Conservation (phyloP, 1,140 invertebrate genomes). For the Lithobius niger region DNA sequence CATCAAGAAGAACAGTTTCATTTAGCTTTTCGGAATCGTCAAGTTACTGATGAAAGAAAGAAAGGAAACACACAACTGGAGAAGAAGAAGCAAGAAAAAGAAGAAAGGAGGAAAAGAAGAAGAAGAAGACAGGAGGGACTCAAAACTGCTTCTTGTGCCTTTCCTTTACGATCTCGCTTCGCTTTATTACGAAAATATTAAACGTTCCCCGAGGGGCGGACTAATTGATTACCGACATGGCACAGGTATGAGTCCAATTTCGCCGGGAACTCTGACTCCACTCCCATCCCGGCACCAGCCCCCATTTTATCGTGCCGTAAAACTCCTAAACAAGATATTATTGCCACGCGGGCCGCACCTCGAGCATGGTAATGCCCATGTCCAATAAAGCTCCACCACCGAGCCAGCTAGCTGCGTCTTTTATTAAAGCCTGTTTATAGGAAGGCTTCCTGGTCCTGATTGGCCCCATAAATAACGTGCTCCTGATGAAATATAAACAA, state of each 20-base stretch:
- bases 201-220: background rate
- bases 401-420: too few relatives aligned
- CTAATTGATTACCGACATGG: background rate
- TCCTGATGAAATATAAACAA: background rate
- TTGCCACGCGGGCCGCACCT: background rate
- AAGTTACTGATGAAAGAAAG: too few relatives aligned
- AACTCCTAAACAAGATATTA: background rate
- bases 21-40: too few relatives aligned
- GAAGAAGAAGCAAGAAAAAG: too few relatives aligned
- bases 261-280: background rate
- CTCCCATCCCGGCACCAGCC: too few relatives aligned
- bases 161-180: too few relatives aligned
- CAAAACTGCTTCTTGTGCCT: too few relatives aligned
- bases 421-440: background rate
- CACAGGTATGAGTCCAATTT: background rate
- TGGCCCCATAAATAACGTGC: background rate
- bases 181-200: background rate
- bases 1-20: too few relatives aligned
- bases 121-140: too few relatives aligned
- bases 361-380: background rate
- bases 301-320: background rate
- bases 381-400: background rate
- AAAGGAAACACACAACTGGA: too few relatives aligned
- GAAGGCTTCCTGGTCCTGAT: background rate
- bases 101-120: too few relatives aligned